Base-by-base conservation (phyloP, 2,888 invertebrate genomes). In the Anthophora plumipes region DNA sequence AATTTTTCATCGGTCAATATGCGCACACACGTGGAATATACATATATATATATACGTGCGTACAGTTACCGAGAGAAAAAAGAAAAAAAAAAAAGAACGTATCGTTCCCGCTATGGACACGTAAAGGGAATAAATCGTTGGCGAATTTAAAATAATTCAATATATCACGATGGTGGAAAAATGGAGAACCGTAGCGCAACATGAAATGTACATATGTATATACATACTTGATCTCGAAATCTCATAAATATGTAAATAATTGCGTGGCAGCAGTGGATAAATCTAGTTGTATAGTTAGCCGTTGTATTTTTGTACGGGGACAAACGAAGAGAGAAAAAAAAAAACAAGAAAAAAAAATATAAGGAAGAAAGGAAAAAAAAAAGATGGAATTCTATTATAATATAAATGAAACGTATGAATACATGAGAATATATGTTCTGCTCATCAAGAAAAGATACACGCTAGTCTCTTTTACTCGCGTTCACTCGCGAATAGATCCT, bases 251-350 rank as follows among this genome's bases (percentile, higher is more conserved):
- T 80, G 80, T 80, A 81, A 80, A 80, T 81, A 80, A 66, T 69
- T 25, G 31, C 48, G 66, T 43, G 25, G 25, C 48, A 54, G 59
- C 12, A 67, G 48, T 69, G 77, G 72, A 81, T 60, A 39, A 66
- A 57, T 61, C 54, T 69, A 57, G 46, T 43, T 59, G 31, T 74
- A 73, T 70, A 67, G 60, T 22, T 31, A 60, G 70, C 60, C 41
- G 54, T 67, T 85, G 67, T 83, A 72, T 70, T 86, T 71, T 86
- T 85, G 80, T 83, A 84, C 75, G 64, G 31, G 31, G 4, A 31
- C 31, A 4, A 31, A 31, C n/a, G n/a, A 31, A 31, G 4, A n/a
- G n/a, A n/a, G 31, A 31, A 31, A 4, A 31, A 31, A 31, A 31
- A 31, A 31, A 31, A 31, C 1, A 31, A 31, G 31, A 31, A 31